Conservation (phyloP, 2,888 invertebrate species). For the Andrena fulva region DNA sequence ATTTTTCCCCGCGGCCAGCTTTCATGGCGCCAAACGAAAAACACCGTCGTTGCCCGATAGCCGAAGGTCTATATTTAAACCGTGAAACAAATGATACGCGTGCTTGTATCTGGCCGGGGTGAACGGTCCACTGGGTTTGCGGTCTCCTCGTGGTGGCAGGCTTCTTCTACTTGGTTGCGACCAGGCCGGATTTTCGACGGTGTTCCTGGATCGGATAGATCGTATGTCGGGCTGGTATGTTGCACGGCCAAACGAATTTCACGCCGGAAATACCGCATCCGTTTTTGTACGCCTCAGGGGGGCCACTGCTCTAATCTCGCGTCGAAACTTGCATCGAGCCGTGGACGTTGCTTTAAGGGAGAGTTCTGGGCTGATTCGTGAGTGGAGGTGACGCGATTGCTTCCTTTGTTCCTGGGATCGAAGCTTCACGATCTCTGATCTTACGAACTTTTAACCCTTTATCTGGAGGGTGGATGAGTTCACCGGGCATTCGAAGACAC, state of each 20-base stretch:
- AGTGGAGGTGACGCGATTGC: conserved; percentile 18
- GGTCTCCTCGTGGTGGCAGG: neutral
- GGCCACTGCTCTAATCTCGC: conserved; percentile 18
- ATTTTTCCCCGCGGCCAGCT: conserved; percentile 5
- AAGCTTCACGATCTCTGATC: no score
- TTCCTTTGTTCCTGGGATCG: conserved; percentile 9
- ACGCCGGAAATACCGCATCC: conserved; percentile 29
- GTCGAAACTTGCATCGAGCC: conserved; percentile 28
- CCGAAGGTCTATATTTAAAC: conserved; percentile 33
- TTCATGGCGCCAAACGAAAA: conserved; percentile 28
- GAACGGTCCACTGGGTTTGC: conserved; percentile 40
- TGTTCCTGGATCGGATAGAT: conserved; percentile 13
- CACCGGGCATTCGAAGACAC: no score
- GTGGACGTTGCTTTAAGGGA: neutral
- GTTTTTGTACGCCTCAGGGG: conserved; percentile 25
- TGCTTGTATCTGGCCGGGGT: conserved; percentile 15
- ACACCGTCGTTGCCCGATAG: neutral
- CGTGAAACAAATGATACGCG: conserved; percentile 26
- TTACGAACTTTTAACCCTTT: no score
- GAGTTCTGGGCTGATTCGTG: conserved; percentile 28
- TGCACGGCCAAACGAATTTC: conserved; percentile 52
- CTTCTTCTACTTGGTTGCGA: conserved; percentile 2
- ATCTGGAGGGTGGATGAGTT: no score
- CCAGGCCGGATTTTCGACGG: conserved; percentile 11
- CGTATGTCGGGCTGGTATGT: conserved; percentile 32